These are phyloP conservation scores for Microcebus jonahi DNA, from an alignment of 2,113 vertebrate species.

Conservation along the genomic window DNA sequence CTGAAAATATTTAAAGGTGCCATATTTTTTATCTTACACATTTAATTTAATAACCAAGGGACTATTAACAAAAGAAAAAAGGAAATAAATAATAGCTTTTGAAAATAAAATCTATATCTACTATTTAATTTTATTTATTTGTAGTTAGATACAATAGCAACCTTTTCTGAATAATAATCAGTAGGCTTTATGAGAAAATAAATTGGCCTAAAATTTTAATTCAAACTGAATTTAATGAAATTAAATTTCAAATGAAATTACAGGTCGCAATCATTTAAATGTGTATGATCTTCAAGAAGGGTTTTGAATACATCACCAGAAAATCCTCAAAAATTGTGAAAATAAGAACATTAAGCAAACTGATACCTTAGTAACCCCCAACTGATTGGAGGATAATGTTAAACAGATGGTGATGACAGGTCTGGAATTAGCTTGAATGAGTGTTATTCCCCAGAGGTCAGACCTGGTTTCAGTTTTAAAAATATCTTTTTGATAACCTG, in stretches of 20 bases:
- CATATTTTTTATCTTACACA: neutral
- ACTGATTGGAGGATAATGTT: neutral
- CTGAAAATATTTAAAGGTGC: neutral
- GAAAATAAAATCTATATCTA: neutral
- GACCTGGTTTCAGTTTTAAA: conserved; percentile 41
- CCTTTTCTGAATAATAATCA: neutral
- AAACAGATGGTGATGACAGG: conserved; percentile 25
- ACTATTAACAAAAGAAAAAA: neutral
- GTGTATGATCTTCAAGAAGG: neutral
- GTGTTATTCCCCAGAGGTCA: neutral
- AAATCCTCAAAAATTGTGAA: neutral
- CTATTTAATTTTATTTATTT: neutral
- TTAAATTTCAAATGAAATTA: no score
- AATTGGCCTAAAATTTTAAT: conserved; percentile 12
- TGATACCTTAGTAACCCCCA: neutral
- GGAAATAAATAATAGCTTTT: neutral
- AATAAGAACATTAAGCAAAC: neutral
- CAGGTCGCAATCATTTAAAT: neutral
- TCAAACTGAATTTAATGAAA: no score
- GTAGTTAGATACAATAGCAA: neutral
- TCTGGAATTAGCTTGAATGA: conserved; percentile 41
- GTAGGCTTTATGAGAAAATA: neutral
- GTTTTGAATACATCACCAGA: neutral
- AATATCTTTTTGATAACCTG: conserved; percentile 46
- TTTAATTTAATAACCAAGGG: neutral